Evolutionary conservation across 2,113 vertebrate species (phyloP), one percentile per base, ranked within the genome.

Genomic region (Ophthalmolycus amberensis): DNA sequence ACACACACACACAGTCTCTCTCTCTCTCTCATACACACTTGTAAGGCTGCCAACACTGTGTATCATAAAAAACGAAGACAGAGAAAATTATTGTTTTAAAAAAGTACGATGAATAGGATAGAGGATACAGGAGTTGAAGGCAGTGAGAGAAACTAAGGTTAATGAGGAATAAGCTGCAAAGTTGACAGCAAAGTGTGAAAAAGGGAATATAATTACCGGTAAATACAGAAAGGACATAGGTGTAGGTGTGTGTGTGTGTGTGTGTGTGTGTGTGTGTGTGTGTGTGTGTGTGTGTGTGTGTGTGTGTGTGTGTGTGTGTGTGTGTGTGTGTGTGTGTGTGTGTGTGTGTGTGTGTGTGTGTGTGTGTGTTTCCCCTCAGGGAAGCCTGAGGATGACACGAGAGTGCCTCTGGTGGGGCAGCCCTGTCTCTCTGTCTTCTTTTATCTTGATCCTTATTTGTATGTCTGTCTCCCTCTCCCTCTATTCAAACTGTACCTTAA

Each of bases 41-140:
- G 44, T 70, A 44, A 76, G 34, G 74, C 50, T 85, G 82, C 75
- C 87, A 88, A 82, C 66, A 79, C 34, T 63, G 56, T 87, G 75
- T 78, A 84, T 86, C 25, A 3, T 10, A 34, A 22, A 54, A 29
- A 29, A 16, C 0, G 5, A 29, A 38, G 6, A 25, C 58, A 20
- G 11, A 56, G 27, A 52, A 64, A 69, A 50, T 34, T 1, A 64
- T 15, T 50, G 37, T 48, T 48, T 25, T 38, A 78, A 54, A 67
- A 48, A 48, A 71, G 22, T 6, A 52, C 27, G 29, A 77, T 29
- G 14, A 42, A 65, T 12, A 34, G 22, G 32, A 18, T 4, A 58
- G n/a, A 44, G n/a, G 48, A 71, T 62, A 59, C 29, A 62, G 46
- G 52, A 77, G 29, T 29, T 73, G 20, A 3, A n/a, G 34, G 34